phyloP scores from a whole-genome alignment of 2,113 vertebrate genomes.

The Theropithecus gelada region DNA sequence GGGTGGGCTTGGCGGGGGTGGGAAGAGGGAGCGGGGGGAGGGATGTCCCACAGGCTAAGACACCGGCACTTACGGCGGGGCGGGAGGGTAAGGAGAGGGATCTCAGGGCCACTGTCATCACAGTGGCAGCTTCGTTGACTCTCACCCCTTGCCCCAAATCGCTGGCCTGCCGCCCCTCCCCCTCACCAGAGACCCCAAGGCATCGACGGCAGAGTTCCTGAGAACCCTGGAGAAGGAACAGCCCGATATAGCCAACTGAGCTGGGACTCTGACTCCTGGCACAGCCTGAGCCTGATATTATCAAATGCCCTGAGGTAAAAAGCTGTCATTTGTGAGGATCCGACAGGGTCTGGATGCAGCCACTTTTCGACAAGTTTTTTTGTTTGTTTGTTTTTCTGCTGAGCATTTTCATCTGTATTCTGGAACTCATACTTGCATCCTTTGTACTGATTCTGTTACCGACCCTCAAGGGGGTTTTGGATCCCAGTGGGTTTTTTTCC shows the following conservation, averaged over 20 bases:
- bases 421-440: not conserved
- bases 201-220: not conserved
- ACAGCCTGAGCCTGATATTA: not conserved
- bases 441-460: not conserved
- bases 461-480: not conserved
- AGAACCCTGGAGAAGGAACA: not conserved
- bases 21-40: accelerated
- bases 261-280: not conserved
- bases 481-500: not conserved
- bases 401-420: not conserved
- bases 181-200: not conserved
- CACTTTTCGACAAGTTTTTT: not conserved
- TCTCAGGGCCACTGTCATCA: not conserved
- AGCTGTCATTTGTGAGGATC: not conserved
- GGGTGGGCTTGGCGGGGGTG: not conserved
- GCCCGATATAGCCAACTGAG: not conserved
- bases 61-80: not conserved
- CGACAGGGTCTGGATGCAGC: not conserved
- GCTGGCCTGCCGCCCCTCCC: not conserved
- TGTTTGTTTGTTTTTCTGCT: not conserved
- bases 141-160: not conserved
- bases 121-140: not conserved
- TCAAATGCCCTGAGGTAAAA: not conserved
- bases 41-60: not conserved
- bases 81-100: not conserved